Base-by-base conservation (phyloP, 2,113 vertebrate genomes). In the Lonchura striata region DNA sequence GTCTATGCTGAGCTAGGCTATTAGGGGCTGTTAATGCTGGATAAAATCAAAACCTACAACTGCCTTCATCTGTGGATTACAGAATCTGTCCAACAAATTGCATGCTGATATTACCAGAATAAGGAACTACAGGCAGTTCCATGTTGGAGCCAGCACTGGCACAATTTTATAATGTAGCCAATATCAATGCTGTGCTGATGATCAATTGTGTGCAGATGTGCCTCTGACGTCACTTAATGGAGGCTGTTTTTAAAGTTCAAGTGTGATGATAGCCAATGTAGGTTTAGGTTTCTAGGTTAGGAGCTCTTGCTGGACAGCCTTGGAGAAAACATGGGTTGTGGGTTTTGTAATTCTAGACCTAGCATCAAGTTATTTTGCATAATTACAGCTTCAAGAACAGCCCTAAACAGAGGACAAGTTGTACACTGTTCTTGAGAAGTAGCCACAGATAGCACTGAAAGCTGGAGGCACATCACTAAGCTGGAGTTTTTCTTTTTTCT, bases 21-120 rank as follows among this genome's bases (percentile, higher is more conserved):
- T 98, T 98, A 98, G 96, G 88, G 96, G 85, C 97, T 87, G 86
- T 96, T 98, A 98, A 98, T 96, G 95, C 97, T 97, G 97, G 97
- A 97, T 98, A 97, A 98, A 98, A 96, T 98, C 97, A 98, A 98
- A 97, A 80, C 89, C 91, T 97, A 82, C 96, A 96, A 96, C 95
- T 96, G 82, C 96, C 97, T 98, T 98, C 96, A 96, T 98, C 96
- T 96, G 82, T 96, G 95, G 95, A 97, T 98, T 98, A 97, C 74
- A 97, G 94, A 98, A 97, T 96, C 97, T 97, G 93, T 97, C 96
- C 97, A 97, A 97, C 95, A 97, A 98, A 98, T 97, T 97, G 95
- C 82, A 86, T 92, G 92, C 95, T 97, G 94, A 90, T 97, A 94
- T 95, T 96, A 94, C 68, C 93, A 94, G 78, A 88, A 82, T 81